A percentile compares a stretch with the other conserved stretches of the same genome.
Evolutionary conservation across 1,140 invertebrate genomes (phyloP).

Genomic region (Pachyrhynchus sulphureomaculatus): DNA sequence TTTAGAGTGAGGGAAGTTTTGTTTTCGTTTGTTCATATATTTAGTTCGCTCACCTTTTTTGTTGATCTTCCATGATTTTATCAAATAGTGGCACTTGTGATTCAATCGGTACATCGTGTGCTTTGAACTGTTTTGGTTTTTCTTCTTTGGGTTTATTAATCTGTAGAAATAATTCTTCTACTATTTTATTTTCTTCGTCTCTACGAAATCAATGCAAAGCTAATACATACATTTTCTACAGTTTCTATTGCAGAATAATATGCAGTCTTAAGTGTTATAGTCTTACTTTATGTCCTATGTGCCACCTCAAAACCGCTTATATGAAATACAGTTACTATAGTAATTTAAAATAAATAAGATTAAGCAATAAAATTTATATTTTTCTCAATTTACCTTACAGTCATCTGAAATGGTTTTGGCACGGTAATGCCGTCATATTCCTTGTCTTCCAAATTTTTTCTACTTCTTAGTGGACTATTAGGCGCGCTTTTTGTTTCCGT

Average conservation of each 20-base stretch:
- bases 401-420: constrained; percentile 68
- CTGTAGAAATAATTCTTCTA: constrained; percentile 55
- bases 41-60: constrained; percentile 58
- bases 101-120: constrained; percentile 66
- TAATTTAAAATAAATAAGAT: too few species aligned
- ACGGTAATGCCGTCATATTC: constrained; percentile 57
- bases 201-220: constrained; percentile 55
- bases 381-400: constrained; percentile 60
- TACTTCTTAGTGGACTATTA: constrained; percentile 54
- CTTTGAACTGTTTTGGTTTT: constrained; percentile 55
- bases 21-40: too few species aligned
- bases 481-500: constrained; percentile 54
- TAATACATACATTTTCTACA: too few species aligned
- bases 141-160: constrained; percentile 53
- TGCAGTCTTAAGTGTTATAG: too few species aligned
- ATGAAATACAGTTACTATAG: too few species aligned
- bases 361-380: not conserved
- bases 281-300: too few species aligned
- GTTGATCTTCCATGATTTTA: constrained; percentile 68
- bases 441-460: constrained; percentile 44
- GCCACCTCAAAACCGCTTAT: too few species aligned
- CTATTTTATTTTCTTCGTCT: constrained; percentile 63
- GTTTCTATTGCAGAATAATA: too few species aligned
- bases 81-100: constrained; percentile 69
- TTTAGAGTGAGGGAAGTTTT: too few species aligned